Conservation (phyloP, 2,113 vertebrate species). For the Aythya baeri region DNA sequence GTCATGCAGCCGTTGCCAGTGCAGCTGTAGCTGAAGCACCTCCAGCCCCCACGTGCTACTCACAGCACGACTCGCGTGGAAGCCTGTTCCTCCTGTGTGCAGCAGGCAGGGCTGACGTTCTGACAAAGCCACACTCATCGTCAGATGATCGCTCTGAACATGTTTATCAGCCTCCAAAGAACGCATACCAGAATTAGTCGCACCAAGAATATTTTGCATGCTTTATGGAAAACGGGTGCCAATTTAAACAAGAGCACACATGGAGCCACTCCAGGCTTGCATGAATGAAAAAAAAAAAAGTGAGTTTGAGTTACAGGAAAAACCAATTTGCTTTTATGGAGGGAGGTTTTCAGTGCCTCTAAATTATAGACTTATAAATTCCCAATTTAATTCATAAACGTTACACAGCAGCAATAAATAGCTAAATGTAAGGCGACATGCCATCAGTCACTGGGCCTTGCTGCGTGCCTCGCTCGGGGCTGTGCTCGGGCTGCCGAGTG, state of each 20-base stretch:
- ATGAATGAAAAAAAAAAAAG: background rate
- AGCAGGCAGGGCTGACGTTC: background rate
- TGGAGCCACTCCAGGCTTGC: background rate
- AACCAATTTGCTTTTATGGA: background rate
- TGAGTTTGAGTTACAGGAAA: background rate
- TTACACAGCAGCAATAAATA: background rate
- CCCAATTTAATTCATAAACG: background rate
- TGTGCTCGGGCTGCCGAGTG: rapidly evolving
- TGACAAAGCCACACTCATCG: background rate
- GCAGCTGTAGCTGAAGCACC: rapidly evolving
- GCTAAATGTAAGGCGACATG: background rate
- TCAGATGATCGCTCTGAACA: rapidly evolving
- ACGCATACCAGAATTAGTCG: background rate
- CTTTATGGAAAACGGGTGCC: background rate
- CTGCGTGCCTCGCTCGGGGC: rapidly evolving
- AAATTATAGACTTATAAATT: slow-evolving; percentile 3
- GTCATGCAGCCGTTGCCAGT: rapidly evolving
- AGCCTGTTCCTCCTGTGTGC: background rate
- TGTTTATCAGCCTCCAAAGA: background rate
- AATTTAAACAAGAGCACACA: background rate
- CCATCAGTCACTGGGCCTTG: background rate
- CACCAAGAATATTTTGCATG: background rate
- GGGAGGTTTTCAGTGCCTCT: background rate
- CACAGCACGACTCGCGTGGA: background rate
- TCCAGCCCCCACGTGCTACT: background rate